phyloP scores from a whole-genome alignment of 2,113 vertebrate species.

The Calyptommatus sinebrachiatus region DNA sequence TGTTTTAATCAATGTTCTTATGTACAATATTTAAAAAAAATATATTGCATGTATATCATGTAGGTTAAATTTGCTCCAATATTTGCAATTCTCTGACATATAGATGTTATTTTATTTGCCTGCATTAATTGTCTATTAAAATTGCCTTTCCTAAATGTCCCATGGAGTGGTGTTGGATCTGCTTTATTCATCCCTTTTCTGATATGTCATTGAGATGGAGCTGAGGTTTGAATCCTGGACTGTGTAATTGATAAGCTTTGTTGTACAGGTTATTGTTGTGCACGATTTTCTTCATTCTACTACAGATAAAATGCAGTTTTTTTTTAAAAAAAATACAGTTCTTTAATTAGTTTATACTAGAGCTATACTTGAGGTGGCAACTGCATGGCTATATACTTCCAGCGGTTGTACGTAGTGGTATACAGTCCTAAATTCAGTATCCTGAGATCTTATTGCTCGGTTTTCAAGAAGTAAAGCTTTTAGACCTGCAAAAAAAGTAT shows the following conservation, averaged over 20 bases:
- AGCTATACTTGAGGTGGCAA: neutral
- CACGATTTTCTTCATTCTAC: neutral
- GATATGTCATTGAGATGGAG: neutral
- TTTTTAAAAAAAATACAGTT: neutral
- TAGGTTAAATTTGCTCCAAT: slow-evolving; percentile 36
- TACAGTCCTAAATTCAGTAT: neutral
- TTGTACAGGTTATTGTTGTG: neutral
- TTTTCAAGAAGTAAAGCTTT: neutral
- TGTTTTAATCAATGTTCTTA: slow-evolving; percentile 16
- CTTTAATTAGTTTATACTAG: neutral
- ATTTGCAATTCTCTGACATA: neutral
- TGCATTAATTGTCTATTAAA: slow-evolving; percentile 9
- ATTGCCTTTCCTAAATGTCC: slow-evolving; percentile 6
- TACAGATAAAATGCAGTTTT: neutral
- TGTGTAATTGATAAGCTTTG: neutral
- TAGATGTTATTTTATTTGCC: neutral
- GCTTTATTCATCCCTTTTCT: neutral
- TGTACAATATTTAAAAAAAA: slow-evolving; percentile 16
- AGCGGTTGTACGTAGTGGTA: neutral
- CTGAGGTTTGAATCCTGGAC: neutral
- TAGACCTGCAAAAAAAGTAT: neutral
- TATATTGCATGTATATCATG: slow-evolving; percentile 44
- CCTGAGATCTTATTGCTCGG: neutral
- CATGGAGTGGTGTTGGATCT: neutral
- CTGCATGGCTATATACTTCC: neutral